Evolutionary conservation across 64 coral and sea anemone genomes (phyloP).

Genomic region (Dendrophyllia cribrosa): DNA sequence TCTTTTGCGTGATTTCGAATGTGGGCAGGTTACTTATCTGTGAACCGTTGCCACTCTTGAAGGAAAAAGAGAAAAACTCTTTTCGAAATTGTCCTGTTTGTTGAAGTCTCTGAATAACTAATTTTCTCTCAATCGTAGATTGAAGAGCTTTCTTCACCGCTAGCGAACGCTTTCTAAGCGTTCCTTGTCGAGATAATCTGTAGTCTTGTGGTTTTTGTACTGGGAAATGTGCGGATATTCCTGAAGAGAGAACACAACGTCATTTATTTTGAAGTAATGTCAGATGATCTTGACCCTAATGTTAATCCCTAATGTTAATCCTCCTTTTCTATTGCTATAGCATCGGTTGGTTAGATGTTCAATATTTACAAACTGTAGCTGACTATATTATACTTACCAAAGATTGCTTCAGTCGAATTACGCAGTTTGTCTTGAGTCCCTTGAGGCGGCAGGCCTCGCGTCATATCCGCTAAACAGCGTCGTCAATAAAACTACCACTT

Average conservation of each 20-base stretch:
- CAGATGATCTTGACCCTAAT: too few relatives aligned
- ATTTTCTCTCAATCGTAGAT: not conserved
- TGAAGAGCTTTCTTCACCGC: not conserved
- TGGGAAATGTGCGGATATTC: not conserved
- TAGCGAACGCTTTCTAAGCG: not conserved
- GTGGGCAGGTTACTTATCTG: too few relatives aligned
- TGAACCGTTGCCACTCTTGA: not conserved
- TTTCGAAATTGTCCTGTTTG: not conserved
- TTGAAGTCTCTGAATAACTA: not conserved
- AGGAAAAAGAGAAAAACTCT: not conserved
- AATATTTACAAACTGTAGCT: too few relatives aligned
- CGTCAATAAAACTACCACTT: slow-evolving; percentile 26
- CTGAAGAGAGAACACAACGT: not conserved
- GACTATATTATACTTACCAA: not conserved
- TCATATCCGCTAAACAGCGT: slow-evolving; percentile 42
- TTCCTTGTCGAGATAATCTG: not conserved
- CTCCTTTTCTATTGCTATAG: too few relatives aligned
- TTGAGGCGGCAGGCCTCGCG: not conserved
- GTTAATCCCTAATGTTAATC: too few relatives aligned
- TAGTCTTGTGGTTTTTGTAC: not conserved
- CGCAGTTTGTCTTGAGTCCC: not conserved
- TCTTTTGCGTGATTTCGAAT: not conserved
- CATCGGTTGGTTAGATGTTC: too few relatives aligned
- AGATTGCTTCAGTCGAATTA: not conserved
- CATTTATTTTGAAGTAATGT: too few relatives aligned